A percentile compares a stretch with the other conserved stretches of the same genome.
Conservation (phyloP, 2,888 invertebrate species). For the Rhodophaea formosa region DNA sequence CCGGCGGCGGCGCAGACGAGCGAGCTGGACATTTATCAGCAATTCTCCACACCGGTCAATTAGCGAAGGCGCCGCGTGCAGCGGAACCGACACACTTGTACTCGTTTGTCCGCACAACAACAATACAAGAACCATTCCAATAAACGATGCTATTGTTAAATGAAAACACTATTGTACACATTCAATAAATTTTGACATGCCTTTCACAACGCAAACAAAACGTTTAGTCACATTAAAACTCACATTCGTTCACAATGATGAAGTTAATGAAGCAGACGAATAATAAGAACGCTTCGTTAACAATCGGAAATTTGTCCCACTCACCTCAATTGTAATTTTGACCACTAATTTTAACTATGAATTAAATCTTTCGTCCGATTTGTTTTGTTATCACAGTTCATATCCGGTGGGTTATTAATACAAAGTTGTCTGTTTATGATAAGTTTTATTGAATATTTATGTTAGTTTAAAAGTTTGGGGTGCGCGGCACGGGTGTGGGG, state of each 20-base stretch:
- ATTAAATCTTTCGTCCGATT: background rate
- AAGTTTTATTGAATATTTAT: slow-evolving; percentile 18
- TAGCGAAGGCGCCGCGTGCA: slow-evolving; percentile 51
- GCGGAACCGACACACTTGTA: slow-evolving; percentile 40
- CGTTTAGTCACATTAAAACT: slow-evolving; percentile 24
- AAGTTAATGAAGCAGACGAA: slow-evolving; percentile 16
- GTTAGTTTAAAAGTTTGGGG: slow-evolving; percentile 16
- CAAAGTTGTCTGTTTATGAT: slow-evolving; percentile 12
- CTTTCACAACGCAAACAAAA: slow-evolving; percentile 24
- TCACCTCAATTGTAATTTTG: slow-evolving; percentile 48
- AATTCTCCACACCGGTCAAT: slow-evolving; percentile 70
- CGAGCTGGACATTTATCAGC: slow-evolving; percentile 60
- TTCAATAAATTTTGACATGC: slow-evolving; percentile 32
- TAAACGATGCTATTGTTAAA: slow-evolving; percentile 44
- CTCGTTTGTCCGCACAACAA: slow-evolving; percentile 46
- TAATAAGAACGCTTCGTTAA: slow-evolving; percentile 24
- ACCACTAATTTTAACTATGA: slow-evolving; percentile 25
- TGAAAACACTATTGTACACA: slow-evolving; percentile 30
- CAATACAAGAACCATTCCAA: slow-evolving; percentile 45
- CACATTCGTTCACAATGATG: slow-evolving; percentile 24
- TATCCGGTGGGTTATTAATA: slow-evolving; percentile 11
- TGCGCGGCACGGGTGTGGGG: slow-evolving; percentile 5
- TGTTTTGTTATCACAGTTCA: background rate
- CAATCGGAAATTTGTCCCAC: slow-evolving; percentile 48
- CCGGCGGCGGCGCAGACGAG: slow-evolving; percentile 31